Evolutionary conservation across 2,797 vertebrate species (phyloP).

Genomic region (Rhodeus uyekii): DNA sequence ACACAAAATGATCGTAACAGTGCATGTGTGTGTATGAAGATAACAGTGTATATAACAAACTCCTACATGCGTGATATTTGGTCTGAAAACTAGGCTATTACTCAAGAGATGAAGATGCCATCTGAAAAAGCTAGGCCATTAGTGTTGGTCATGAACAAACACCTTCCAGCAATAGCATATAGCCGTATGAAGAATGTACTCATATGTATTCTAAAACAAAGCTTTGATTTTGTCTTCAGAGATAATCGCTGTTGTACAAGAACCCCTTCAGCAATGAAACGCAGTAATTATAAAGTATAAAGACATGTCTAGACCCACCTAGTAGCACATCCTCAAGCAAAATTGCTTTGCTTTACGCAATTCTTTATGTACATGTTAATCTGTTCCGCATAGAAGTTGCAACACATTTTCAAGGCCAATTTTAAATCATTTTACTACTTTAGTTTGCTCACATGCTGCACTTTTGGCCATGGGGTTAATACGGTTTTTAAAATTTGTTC

Average conservation of each 20-base stretch:
- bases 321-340: neutral
- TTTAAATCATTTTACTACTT: neutral
- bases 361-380: neutral
- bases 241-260: neutral
- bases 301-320: neutral
- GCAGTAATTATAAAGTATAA: neutral
- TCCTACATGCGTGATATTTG: slow-evolving; percentile 40
- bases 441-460: neutral
- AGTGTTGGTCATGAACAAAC: slow-evolving; percentile 21
- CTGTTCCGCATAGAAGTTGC: neutral
- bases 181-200: neutral
- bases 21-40: neutral
- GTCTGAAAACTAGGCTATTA: slow-evolving; percentile 17
- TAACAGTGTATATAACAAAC: slow-evolving; percentile 18
- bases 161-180: slow-evolving; percentile 15
- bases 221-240: slow-evolving; percentile 16
- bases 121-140: slow-evolving; percentile 30
- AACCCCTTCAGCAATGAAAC: neutral
- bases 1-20: slow-evolving; percentile 21
- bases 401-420: neutral
- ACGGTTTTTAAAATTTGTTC: neutral
- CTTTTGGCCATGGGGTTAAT: neutral
- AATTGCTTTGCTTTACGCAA: neutral
- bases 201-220: slow-evolving; percentile 19
- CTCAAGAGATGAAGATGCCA: slow-evolving; percentile 11